Evolutionary conservation across 2,888 invertebrate genomes (phyloP).

Genomic region (Dione vanillae): DNA sequence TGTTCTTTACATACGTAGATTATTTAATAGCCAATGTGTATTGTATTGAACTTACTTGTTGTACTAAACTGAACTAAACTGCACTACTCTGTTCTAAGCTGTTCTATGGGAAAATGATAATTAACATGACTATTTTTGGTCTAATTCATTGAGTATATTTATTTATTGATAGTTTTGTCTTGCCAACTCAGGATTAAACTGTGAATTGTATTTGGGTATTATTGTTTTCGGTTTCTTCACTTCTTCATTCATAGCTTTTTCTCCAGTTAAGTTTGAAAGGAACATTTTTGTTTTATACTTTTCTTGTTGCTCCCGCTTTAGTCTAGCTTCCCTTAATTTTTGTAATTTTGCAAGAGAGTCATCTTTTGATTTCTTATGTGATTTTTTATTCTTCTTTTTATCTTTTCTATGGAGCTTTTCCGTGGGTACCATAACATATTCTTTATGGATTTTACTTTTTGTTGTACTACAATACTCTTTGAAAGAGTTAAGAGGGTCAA

Average conservation of each 20-base stretch:
- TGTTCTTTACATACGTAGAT: too few relatives aligned
- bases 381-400: slow-evolving; percentile 56
- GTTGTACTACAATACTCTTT: slow-evolving; percentile 74
- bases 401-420: slow-evolving; percentile 54
- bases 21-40: too few relatives aligned
- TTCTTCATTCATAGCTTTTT: slow-evolving; percentile 48
- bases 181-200: slow-evolving; percentile 96
- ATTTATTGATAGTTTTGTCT: slow-evolving; percentile 87
- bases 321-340: slow-evolving; percentile 89
- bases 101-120: too few relatives aligned
- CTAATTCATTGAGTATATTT: slow-evolving; percentile 58
- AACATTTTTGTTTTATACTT: slow-evolving; percentile 88
- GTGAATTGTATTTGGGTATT: slow-evolving; percentile 95
- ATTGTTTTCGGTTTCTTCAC: slow-evolving; percentile 62
- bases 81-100: too few relatives aligned
- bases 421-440: slow-evolving; percentile 45
- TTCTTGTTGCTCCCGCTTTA: slow-evolving; percentile 93
- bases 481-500: slow-evolving; percentile 91
- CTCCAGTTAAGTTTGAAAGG: slow-evolving; percentile 86
- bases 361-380: slow-evolving; percentile 52
- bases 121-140: too few relatives aligned
- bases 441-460: slow-evolving; percentile 45
- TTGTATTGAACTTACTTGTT: too few relatives aligned
- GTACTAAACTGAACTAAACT: too few relatives aligned
- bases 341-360: slow-evolving; percentile 80